phyloP scores from a whole-genome alignment of 2,797 vertebrate species.

The Gallirallus australis region DNA sequence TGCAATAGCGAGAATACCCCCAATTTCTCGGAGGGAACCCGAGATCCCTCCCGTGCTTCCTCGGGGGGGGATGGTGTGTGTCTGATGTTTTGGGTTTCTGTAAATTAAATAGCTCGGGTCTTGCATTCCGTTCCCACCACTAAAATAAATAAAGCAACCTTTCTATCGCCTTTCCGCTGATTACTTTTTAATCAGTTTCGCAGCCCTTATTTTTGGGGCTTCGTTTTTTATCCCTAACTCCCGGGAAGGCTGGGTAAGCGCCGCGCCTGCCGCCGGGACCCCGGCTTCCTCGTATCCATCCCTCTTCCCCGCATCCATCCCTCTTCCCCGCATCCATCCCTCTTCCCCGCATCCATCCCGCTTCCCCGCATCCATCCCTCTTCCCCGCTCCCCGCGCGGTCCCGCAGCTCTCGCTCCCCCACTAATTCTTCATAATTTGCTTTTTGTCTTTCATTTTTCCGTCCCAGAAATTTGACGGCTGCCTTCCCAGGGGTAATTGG shows the following conservation, averaged over 20 bases:
- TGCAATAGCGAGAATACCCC: neutral
- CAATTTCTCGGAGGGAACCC: neutral
- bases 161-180: neutral
- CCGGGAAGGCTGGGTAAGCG: fast-evolving
- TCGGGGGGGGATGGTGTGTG: neutral
- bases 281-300: neutral
- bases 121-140: neutral
- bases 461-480: neutral
- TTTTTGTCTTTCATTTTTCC: neutral
- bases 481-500: neutral
- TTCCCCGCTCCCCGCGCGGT: too few species aligned
- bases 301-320: neutral
- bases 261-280: too few species aligned
- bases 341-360: too few species aligned
- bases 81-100: neutral
- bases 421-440: too few species aligned
- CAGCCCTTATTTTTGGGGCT: neutral
- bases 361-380: too few species aligned
- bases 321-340: too few species aligned
- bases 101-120: neutral
- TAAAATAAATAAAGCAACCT: neutral
- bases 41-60: neutral
- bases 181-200: neutral
- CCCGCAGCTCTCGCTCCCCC: neutral
- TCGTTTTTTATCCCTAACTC: neutral